These are phyloP conservation scores for Anguilla megastoma DNA, from an alignment of 2,797 vertebrate species.

Conservation along the genomic window DNA sequence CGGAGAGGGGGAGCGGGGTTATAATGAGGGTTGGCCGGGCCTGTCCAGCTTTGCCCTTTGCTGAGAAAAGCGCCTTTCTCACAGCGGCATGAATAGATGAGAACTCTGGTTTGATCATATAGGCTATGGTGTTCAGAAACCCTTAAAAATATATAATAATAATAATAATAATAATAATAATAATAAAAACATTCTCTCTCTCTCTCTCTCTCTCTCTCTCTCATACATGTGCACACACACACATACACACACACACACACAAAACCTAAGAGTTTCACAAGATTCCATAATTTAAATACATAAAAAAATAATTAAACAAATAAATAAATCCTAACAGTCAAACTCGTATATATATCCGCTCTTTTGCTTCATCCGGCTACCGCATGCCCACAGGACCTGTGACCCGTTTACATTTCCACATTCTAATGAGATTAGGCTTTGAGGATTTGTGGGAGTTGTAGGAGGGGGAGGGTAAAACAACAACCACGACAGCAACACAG, in stretches of 20 bases:
- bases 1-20: not conserved
- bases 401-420: not conserved
- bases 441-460: not conserved
- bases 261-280: no score
- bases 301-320: not conserved
- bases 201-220: no score
- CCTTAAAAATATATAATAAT: no score
- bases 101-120: not conserved
- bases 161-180: no score
- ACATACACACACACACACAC: no score
- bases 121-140: no score
- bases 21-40: not conserved
- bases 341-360: not conserved
- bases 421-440: slow-evolving; percentile 6
- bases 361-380: no score
- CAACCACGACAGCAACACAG: not conserved
- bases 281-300: no score
- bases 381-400: not conserved
- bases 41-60: not conserved
- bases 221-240: no score
- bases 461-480: not conserved
- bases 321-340: not conserved
- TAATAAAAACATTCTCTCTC: no score
- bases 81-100: not conserved
- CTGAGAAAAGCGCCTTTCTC: slow-evolving; percentile 19